phyloP scores from a whole-genome alignment of 2,113 vertebrate genomes.

The Ciconia maguari region DNA sequence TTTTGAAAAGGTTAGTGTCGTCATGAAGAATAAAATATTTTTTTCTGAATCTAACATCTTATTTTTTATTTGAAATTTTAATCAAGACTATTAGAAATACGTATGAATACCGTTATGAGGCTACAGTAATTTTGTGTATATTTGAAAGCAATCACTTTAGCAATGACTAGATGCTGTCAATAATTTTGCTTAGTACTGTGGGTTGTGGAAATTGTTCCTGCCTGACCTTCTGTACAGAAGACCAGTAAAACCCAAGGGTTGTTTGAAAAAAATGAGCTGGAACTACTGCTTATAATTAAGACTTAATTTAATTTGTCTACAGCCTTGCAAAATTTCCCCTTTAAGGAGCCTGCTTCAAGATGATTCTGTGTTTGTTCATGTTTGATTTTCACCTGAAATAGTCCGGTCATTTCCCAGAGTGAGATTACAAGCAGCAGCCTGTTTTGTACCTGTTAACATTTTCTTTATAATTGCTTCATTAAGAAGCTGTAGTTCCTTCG shows the following conservation, averaged over 20 bases:
- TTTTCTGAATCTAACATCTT: neutral
- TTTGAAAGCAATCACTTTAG: neutral
- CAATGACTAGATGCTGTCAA: neutral
- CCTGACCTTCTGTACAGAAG: neutral
- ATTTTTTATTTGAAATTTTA: neutral
- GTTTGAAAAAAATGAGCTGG: neutral
- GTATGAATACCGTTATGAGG: neutral
- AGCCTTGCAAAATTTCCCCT: neutral
- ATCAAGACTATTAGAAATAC: neutral
- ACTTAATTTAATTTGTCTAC: neutral
- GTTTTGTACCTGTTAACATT: neutral
- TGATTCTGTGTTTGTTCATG: neutral
- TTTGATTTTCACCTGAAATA: conserved; percentile 6
- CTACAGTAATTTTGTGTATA: neutral
- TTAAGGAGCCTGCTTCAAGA: neutral
- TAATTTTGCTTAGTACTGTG: neutral
- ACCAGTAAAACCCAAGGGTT: neutral
- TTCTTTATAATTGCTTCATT: conserved; percentile 18
- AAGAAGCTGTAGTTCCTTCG: neutral
- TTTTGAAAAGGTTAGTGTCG: neutral
- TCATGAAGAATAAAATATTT: neutral
- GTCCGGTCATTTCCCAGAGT: neutral
- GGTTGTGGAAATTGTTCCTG: neutral
- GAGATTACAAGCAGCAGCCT: neutral
- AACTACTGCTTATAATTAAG: neutral